Evolutionary conservation across 1,140 invertebrate species (phyloP).

Genomic region (Antheraea mylitta): DNA sequence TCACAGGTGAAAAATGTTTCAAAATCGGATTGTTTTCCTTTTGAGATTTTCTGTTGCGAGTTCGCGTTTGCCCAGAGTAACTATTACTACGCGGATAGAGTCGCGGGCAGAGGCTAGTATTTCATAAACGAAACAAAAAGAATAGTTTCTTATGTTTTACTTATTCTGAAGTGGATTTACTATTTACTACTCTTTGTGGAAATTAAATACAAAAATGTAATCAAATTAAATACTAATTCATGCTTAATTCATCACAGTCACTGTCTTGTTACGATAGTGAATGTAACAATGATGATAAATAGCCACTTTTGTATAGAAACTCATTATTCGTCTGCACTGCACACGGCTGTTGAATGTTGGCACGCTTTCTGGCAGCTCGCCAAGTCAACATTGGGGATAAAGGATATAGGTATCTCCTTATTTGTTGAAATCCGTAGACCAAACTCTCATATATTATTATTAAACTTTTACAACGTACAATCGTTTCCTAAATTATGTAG

Average conservation of each 20-base stretch:
- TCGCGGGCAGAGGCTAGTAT: too few species aligned
- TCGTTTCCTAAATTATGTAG: not conserved
- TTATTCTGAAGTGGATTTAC: too few species aligned
- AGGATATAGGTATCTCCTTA: constrained; percentile 13
- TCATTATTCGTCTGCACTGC: constrained; percentile 23
- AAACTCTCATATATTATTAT: not conserved
- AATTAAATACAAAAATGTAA: too few species aligned
- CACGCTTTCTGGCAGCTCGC: constrained; percentile 36
- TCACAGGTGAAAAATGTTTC: too few species aligned
- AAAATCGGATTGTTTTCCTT: too few species aligned
- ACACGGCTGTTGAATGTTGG: constrained; percentile 20
- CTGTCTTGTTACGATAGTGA: constrained; percentile 1
- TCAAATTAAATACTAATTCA: not conserved
- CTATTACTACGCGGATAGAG: too few species aligned
- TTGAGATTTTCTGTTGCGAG: too few species aligned
- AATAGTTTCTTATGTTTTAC: too few species aligned
- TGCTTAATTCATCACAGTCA: not conserved
- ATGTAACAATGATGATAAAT: constrained; percentile 13
- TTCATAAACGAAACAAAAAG: too few species aligned
- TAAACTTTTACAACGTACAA: not conserved
- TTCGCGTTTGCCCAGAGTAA: too few species aligned
- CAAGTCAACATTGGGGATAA: constrained; percentile 37
- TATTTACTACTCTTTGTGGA: too few species aligned
- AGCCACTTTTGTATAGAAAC: constrained; percentile 21
- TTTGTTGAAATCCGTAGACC: constrained; percentile 1